Base-by-base conservation (phyloP, 2,888 invertebrate species). In the Calephelis perditalis region DNA sequence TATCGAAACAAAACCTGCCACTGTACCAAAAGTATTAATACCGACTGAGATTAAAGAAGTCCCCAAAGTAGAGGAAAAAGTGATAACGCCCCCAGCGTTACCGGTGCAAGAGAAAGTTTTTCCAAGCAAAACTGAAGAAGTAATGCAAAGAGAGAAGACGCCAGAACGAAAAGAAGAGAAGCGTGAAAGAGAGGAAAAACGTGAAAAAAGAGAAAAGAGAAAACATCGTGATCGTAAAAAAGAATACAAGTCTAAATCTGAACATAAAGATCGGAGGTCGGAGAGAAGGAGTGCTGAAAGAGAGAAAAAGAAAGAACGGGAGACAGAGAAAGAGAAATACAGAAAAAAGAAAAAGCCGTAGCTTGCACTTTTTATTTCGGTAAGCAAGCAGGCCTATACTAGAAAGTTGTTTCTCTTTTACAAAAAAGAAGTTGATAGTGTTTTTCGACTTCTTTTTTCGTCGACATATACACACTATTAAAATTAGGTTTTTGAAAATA, bases 221-320 rank as follows among this genome's bases (percentile, higher is more conserved):
- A 83, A 79, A 69, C 76, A 75, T 59, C 79, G 72, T 55, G 82
- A 81, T 9, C 71, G 72, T 36, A 81, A 76, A 61, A 82, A 80
- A 63, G 81, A 80, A 26, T 76, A 79, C 58, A 71, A 73, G 54
- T 75, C 79, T 3, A 86, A 81, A 59, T 76, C 79, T 1, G 77
- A 79, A 60, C 71, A 71, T 63, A 79, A 76, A 65, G 84, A 84
- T 10, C 72, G 67, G 45, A 63, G 62, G 62, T 62, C 62, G 44
- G 69, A 67, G 47, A 57, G 45, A 64, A 58, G 62, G 59, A 71
- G 47, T 65, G 70, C 35, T 65, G 68, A 65, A 64, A 67, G 65
- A 59, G 65, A 68, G 37, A 55, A 64, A 59, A 63, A 67, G 57
- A 68, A 63, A 59, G 71, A 67, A 45, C 58, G 56, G 59, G 45